Base-by-base conservation (phyloP, 2,113 vertebrate genomes). In the Proteles cristata region DNA sequence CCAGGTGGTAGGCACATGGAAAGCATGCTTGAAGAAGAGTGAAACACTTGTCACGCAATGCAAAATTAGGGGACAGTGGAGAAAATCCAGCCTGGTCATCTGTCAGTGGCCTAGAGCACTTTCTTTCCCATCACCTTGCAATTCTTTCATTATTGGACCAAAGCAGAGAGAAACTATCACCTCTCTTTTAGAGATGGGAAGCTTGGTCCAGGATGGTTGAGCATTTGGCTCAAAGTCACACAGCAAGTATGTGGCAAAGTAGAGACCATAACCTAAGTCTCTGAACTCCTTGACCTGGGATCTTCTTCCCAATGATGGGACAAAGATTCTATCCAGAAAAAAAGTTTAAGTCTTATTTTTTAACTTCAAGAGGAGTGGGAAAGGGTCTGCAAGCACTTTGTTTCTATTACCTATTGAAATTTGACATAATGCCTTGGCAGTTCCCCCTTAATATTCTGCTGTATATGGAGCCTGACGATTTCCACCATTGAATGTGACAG, bases 401-500 rank as follows among this genome's bases (percentile, higher is more conserved):
- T 98, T 98, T 98, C 98, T 98, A 98, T 99, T 98, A 98, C 97
- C 98, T 98, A 98, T 98, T 96, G 98, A 98, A 98, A 98, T 98
- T 94, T 98, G 98, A 98, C 98, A 98, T 97, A 97, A 98, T 97
- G 97, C 88, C 95, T 98, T 96, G 95, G 98, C 97, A 97, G 96
- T 96, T 98, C 95, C 96, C 96, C 97, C 98, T 99, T 98, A 98
- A 98, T 98, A 98, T 98, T 98, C 98, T 92, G 95, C 97, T 98
- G 98, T 98, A 98, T 98, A 93, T 98, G 97, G 98, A 98, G 97
- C 95, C 97, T 98, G 98, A 99, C 98, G 98, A 98, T 96, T 97
- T 98, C 96, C 45, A 98, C 98, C 98, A 98, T 98, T 89, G 98
- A 98, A 99, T 98, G 97, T 99, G 99, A 99, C 99, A 99, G 98